Conservation (phyloP, 2,888 invertebrate species). For the Ochropacha duplaris region DNA sequence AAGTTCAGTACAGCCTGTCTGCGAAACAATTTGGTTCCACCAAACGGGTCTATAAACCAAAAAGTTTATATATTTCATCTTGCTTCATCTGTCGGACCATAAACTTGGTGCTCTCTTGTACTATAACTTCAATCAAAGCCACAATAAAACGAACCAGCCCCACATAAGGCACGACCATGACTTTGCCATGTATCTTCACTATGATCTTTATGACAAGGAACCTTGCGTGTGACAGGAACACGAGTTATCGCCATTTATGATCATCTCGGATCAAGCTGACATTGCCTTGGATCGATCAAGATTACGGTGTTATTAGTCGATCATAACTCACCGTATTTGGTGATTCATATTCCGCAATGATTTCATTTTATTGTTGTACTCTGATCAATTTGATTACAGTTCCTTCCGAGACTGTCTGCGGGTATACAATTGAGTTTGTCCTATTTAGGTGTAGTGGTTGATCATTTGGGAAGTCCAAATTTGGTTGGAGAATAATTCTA, state of each 20-base stretch:
- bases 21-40: too few species aligned
- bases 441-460: background rate
- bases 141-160: background rate
- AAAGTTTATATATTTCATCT: too few species aligned
- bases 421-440: background rate
- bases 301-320: conserved; percentile 24
- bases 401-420: background rate
- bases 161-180: conserved; percentile 23
- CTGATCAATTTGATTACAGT: background rate
- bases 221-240: conserved; percentile 36
- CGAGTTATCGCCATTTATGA: conserved; percentile 37
- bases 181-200: conserved; percentile 27
- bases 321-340: conserved; percentile 35
- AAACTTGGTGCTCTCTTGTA: background rate
- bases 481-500: too few species aligned
- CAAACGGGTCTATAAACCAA: too few species aligned
- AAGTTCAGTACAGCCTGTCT: too few species aligned
- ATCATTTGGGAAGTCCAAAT: background rate
- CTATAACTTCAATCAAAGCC: conserved; percentile 6
- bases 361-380: conserved; percentile 1
- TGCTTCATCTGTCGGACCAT: background rate
- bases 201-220: conserved; percentile 14
- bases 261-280: conserved; percentile 26
- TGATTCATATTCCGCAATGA: conserved; percentile 18
- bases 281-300: conserved; percentile 26